These are phyloP conservation scores for Stichodactyla helianthus DNA, from an alignment of 64 coral and sea anemone genomes.

Conservation along the genomic window DNA sequence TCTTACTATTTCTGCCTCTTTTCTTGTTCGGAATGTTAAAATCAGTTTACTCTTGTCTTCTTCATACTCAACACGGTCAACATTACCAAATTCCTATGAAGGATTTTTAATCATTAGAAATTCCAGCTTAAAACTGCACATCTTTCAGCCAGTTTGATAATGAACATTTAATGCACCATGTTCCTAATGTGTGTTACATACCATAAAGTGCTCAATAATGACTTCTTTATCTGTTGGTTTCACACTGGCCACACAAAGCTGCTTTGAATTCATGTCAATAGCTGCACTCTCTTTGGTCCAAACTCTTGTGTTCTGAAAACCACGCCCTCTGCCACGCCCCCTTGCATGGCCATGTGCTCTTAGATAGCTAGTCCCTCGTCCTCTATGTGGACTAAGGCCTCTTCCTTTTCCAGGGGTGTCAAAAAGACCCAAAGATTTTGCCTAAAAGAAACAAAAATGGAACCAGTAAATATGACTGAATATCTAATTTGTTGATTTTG, in stretches of 20 bases:
- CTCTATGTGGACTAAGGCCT: constrained; percentile 52
- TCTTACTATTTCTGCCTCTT: constrained; percentile 96
- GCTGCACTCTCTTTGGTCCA: constrained; percentile 76
- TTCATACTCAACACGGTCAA: constrained; percentile 81
- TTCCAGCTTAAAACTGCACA: too few relatives aligned
- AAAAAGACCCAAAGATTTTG: constrained; percentile 86
- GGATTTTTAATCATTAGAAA: neutral
- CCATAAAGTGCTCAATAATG: constrained; percentile 80
- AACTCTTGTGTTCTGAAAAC: constrained; percentile 36
- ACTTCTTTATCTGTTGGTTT: constrained; percentile 61
- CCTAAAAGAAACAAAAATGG: constrained; percentile 40
- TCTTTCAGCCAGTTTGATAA: neutral
- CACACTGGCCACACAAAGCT: constrained; percentile 66
- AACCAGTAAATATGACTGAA: too few relatives aligned
- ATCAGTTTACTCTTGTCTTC: constrained; percentile 53
- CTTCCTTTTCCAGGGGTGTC: constrained; percentile 46
- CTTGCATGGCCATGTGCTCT: constrained; percentile 32
- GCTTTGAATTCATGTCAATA: constrained; percentile 65
- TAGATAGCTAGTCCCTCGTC: constrained; percentile 7
- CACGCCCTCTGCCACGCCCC: constrained; percentile 54
- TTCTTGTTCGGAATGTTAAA: constrained; percentile 84
- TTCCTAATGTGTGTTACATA: neutral
- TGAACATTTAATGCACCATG: too few relatives aligned
- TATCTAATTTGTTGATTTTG: too few relatives aligned
- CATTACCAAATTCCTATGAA: constrained; percentile 93